phyloP scores from a whole-genome alignment of 30 jellyfish, hydroid and myxozoan genomes.

The Hydra vulgaris region DNA sequence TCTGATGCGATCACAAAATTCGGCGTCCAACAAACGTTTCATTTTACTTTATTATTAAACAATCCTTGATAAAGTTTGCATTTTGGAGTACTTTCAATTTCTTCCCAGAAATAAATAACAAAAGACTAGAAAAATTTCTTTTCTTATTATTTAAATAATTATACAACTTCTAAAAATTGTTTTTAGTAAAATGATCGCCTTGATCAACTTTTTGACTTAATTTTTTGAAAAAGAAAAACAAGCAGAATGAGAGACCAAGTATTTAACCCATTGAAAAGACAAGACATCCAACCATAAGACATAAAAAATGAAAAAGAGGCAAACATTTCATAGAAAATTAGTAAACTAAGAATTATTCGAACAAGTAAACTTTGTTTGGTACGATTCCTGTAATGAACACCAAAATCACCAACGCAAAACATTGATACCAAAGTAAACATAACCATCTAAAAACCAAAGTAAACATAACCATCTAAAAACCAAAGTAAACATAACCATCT shows the following conservation, averaged over 20 bases:
- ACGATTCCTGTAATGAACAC: not conserved
- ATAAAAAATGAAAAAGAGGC: not conserved
- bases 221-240: not conserved
- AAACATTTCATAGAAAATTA: not conserved
- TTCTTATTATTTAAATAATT: too few species aligned
- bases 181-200: not conserved
- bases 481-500: not conserved
- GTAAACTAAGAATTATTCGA: not conserved
- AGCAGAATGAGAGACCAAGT: not conserved
- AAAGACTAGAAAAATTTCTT: too few species aligned
- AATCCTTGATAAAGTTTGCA: too few species aligned
- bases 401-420: not conserved
- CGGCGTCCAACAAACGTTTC: too few species aligned
- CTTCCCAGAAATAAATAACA: too few species aligned
- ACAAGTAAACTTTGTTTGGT: not conserved
- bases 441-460: not conserved
- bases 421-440: not conserved
- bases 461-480: too few species aligned
- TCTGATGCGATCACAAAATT: too few species aligned
- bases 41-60: too few species aligned
- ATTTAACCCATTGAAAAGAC: not conserved
- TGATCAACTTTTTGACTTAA: not conserved
- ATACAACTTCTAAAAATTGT: not conserved
- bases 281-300: constrained; percentile 4
- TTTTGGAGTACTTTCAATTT: too few species aligned